Conservation (phyloP, 1,140 invertebrate species). For the Nasonia vitripennis region DNA sequence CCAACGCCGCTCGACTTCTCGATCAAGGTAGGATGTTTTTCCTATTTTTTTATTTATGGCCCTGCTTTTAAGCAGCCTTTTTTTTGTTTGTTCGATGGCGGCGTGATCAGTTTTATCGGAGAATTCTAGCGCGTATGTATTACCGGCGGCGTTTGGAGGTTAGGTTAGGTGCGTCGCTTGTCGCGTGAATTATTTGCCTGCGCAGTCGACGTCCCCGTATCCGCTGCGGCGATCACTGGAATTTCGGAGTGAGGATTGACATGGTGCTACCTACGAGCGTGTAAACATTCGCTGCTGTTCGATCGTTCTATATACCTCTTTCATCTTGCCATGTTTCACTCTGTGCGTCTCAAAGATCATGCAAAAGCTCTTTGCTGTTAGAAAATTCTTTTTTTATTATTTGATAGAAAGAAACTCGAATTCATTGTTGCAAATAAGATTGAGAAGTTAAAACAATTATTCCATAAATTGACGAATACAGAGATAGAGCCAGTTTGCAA, state of each 20-base stretch:
- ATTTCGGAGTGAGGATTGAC: background rate
- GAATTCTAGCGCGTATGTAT: background rate
- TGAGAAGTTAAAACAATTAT: no score
- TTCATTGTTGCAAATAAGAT: no score
- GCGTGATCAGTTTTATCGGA: background rate
- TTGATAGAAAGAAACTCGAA: no score
- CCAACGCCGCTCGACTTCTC: conserved; percentile 81
- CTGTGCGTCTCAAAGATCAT: background rate
- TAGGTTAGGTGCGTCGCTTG: background rate
- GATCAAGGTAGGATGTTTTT: conserved; percentile 79
- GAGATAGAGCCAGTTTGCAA: no score
- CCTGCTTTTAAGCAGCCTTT: background rate
- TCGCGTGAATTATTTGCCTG: background rate
- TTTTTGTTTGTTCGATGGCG: background rate
- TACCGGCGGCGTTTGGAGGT: conserved; percentile 19
- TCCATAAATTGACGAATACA: no score
- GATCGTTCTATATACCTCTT: background rate
- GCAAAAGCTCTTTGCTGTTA: background rate
- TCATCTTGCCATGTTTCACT: background rate
- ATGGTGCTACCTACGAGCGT: background rate
- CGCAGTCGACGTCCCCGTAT: background rate
- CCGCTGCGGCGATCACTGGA: no score
- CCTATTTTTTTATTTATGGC: background rate
- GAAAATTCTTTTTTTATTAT: no score
- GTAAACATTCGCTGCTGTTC: background rate